A percentile compares a stretch with the other conserved stretches of the same genome.
Evolutionary conservation across 2,888 invertebrate species (phyloP).

Genomic region (Tuberolachnus salignus): DNA sequence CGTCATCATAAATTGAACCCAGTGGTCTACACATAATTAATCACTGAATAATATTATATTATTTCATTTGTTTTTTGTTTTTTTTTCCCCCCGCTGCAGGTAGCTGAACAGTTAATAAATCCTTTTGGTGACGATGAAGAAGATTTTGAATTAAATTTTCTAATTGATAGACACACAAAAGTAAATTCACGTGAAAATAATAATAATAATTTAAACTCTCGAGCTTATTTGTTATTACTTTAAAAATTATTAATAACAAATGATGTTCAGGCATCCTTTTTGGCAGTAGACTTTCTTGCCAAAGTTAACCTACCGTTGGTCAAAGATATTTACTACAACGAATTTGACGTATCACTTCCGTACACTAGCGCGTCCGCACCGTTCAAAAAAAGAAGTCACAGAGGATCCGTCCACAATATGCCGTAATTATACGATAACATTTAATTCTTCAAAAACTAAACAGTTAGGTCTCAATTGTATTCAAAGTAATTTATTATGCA

Average conservation of each 20-base stretch:
- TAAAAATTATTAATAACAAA: background rate
- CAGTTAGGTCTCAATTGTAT: too few relatives aligned
- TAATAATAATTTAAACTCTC: background rate
- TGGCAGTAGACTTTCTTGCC: conserved; percentile 67
- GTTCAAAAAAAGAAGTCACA: conserved; percentile 67
- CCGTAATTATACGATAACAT: conserved; percentile 62
- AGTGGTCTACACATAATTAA: too few relatives aligned
- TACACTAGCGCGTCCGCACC: conserved; percentile 68
- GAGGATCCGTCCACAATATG: conserved; percentile 68
- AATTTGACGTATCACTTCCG: conserved; percentile 64
- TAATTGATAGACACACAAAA: conserved; percentile 69
- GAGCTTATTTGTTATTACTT: background rate
- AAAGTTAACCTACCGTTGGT: conserved; percentile 66
- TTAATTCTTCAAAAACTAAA: background rate
- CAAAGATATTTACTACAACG: conserved; percentile 67
- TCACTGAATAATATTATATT: background rate
- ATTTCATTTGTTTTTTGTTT: too few relatives aligned
- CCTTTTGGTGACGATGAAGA: conserved; percentile 72
- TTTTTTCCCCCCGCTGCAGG: conserved; percentile 61
- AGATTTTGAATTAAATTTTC: conserved; percentile 70
- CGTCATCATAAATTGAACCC: too few relatives aligned
- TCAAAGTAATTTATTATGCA: conserved; percentile 59
- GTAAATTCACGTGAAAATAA: conserved; percentile 61
- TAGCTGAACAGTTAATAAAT: conserved; percentile 70
- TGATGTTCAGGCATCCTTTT: conserved; percentile 65